These are phyloP conservation scores for Nasonia vitripennis DNA, from an alignment of 1,140 invertebrate genomes.

Conservation along the genomic window DNA sequence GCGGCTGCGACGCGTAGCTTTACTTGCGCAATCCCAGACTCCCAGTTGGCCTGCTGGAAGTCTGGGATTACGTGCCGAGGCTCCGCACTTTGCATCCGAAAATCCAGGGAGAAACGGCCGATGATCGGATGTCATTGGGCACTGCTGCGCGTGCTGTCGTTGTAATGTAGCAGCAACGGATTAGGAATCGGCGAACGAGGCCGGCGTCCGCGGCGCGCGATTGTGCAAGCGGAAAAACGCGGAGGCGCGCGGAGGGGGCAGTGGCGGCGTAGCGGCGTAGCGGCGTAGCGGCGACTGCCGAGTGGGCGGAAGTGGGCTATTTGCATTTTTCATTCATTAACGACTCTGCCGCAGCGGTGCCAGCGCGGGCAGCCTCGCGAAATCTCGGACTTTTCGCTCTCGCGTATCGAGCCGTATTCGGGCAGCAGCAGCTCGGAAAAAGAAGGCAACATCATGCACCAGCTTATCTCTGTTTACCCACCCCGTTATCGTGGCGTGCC, in stretches of 20 bases:
- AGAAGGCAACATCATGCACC: not conserved
- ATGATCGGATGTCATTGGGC: too few relatives aligned
- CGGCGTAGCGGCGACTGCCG: not conserved
- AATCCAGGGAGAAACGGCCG: too few relatives aligned
- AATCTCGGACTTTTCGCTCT: constrained; percentile 29
- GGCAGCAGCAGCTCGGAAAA: not conserved
- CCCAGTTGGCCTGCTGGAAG: too few relatives aligned
- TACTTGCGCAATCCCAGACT: too few relatives aligned
- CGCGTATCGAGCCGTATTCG: not conserved
- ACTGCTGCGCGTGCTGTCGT: too few relatives aligned
- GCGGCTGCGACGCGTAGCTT: not conserved
- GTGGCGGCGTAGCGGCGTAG: not conserved
- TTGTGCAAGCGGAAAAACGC: constrained; percentile 52
- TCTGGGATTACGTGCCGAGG: too few relatives aligned
- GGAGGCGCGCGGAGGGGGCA: not conserved
- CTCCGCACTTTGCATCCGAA: too few relatives aligned
- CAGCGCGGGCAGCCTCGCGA: constrained; percentile 11
- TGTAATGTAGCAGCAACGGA: not conserved
- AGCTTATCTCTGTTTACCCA: constrained; percentile 73
- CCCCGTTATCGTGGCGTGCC: constrained; percentile 67
- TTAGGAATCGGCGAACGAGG: constrained; percentile 45
- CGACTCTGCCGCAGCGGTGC: constrained; percentile 28
- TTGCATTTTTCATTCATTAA: constrained; percentile 55
- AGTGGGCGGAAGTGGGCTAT: constrained; percentile 50
- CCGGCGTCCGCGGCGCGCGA: not conserved